phyloP scores from a whole-genome alignment of 1,140 invertebrate species.

The Orius insidiosus region DNA sequence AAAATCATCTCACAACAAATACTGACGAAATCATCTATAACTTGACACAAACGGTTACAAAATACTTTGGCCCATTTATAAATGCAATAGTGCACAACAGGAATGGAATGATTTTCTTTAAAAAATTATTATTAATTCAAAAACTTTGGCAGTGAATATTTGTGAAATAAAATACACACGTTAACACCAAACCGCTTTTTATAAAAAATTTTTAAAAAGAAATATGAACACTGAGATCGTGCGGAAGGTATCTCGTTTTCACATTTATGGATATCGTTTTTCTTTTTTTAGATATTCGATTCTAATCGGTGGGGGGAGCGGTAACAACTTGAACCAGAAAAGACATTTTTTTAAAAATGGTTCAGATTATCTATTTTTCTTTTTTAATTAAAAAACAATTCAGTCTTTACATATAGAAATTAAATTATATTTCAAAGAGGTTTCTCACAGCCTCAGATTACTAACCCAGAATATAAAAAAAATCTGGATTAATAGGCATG shows the following conservation, averaged over 20 bases:
- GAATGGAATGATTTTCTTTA: not conserved
- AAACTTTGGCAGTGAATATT: slow-evolving; percentile 4
- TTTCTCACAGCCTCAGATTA: too few relatives aligned
- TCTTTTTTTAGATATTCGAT: not conserved
- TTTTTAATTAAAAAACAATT: too few relatives aligned
- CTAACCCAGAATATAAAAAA: too few relatives aligned
- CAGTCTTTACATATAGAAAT: too few relatives aligned
- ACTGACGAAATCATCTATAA: not conserved
- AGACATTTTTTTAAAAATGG: too few relatives aligned
- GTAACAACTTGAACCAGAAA: too few relatives aligned
- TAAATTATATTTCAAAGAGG: too few relatives aligned
- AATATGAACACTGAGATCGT: not conserved
- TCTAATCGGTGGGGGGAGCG: too few relatives aligned
- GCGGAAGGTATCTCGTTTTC: not conserved
- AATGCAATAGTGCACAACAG: slow-evolving; percentile 7
- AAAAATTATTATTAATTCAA: slow-evolving; percentile 1
- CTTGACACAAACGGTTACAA: not conserved
- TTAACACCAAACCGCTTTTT: not conserved
- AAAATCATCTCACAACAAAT: slow-evolving; percentile 1
- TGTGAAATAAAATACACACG: slow-evolving; percentile 1
- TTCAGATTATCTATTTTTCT: too few relatives aligned
- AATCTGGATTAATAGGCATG: too few relatives aligned
- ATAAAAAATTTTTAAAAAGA: not conserved
- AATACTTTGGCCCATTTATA: slow-evolving; percentile 9
- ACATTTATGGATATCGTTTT: too few relatives aligned